Evolutionary conservation across 2,888 invertebrate species (phyloP), one percentile per base, ranked within the genome.

Genomic region (Idaea aversata): DNA sequence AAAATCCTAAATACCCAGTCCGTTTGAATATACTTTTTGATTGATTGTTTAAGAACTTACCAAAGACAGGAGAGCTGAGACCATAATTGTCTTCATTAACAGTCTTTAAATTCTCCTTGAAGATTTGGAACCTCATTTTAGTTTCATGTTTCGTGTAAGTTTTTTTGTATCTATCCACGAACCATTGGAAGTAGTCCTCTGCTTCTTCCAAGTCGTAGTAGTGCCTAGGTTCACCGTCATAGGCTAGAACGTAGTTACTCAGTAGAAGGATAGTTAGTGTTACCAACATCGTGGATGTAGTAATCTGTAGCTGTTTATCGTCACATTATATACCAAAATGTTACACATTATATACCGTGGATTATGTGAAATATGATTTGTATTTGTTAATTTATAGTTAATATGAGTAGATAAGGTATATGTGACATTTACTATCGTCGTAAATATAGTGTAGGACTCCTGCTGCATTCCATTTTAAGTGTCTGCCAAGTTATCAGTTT

Each of bases 141-240:
- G 6, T 34, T 34, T 59, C 57, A 15, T 59, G 4, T 25, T 25
- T 6, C 3, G 0, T 0, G 15, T 67, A 64, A 13, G 5, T 38
- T 57, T 59, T 64, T 34, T 38, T 7, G 62, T 61, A 58, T 0
- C 36, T 38, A 15, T 60, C 35, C 13, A 64, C 58, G 58, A 64
- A 67, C 3, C 64, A 25, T 57, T 38, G 36, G 16, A 67, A 67
- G 10, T 60, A 60, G 47, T 57, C 0, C 36, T 62, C 63, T 0
- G 64, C 64, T 16, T 63, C 1, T 47, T 59, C 64, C 5, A 60
- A 7, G 13, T 62, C 36, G 62, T 66, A 66, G 59, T 16, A 38
- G 13, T 34, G 61, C 15, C 25, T 63, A 15, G 59, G 10, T 34
- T 15, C 25, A 16, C 16, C 59, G 6, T 25, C 25, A 15, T 34